A percentile compares a stretch with the other conserved stretches of the same genome.
These are phyloP conservation scores for Zootoca vivipara DNA, from an alignment of 2,113 vertebrate genomes.

Conservation along the genomic window DNA sequence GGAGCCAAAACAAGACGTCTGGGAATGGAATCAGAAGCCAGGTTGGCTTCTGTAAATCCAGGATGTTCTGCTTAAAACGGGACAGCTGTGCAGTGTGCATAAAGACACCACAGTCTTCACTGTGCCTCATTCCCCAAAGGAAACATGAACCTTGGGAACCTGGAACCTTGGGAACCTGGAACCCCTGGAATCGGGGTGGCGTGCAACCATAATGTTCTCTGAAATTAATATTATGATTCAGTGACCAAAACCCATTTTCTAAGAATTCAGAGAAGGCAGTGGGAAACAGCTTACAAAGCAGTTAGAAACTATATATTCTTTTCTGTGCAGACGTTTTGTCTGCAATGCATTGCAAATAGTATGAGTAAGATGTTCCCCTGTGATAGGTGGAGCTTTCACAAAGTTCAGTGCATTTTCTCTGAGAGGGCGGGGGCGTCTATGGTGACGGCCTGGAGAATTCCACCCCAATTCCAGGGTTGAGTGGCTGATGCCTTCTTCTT, in stretches of 20 bases:
- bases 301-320: background rate
- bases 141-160: too few relatives aligned
- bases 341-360: background rate
- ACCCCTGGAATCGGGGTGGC: too few relatives aligned
- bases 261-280: background rate
- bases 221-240: slow-evolving; percentile 35
- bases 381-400: background rate
- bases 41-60: too few relatives aligned
- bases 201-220: slow-evolving; percentile 5
- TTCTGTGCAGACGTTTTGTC: background rate
- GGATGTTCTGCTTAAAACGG: too few relatives aligned
- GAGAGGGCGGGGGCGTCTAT: background rate
- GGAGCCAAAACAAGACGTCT: too few relatives aligned
- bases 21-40: too few relatives aligned
- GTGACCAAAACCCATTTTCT: slow-evolving; percentile 22
- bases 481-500: background rate
- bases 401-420: background rate
- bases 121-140: too few relatives aligned
- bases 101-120: too few relatives aligned
- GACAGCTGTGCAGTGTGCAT: too few relatives aligned
- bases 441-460: background rate
- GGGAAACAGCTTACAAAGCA: slow-evolving; percentile 17
- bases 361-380: rapidly evolving
- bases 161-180: too few relatives aligned
- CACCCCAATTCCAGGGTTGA: background rate